phyloP scores from a whole-genome alignment of 2,888 invertebrate genomes.

The Limnephilus marmoratus region DNA sequence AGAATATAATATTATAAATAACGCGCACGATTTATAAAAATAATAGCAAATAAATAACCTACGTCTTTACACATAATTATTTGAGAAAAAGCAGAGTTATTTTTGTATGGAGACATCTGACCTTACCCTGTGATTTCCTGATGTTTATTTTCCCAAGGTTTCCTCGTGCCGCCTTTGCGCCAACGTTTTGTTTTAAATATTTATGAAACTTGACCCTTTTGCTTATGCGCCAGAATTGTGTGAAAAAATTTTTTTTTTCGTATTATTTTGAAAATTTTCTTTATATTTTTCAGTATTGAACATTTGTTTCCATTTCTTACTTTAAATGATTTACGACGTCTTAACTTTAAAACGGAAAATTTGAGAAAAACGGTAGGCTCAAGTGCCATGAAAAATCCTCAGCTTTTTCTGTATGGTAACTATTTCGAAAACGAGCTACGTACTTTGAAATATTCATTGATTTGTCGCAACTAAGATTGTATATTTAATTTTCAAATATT shows the following conservation, averaged over 20 bases:
- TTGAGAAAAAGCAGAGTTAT: not conserved
- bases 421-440: no score
- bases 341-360: no score
- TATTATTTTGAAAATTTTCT: no score
- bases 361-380: no score
- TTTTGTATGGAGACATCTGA: not conserved
- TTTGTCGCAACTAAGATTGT: no score
- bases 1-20: not conserved
- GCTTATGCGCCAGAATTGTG: not conserved
- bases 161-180: not conserved
- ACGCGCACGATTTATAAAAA: not conserved
- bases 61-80: not conserved
- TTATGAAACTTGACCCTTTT: not conserved
- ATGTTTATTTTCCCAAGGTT: constrained; percentile 5
- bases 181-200: not conserved
- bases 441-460: no score
- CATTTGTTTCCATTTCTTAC: no score
- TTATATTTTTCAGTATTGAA: no score
- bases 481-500: no score
- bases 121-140: not conserved
- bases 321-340: no score
- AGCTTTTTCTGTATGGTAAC: no score
- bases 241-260: not conserved
- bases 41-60: not conserved
- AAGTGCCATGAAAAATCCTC: no score